Conservation (phyloP, 2,797 vertebrate species). For the Xenops minutus region DNA sequence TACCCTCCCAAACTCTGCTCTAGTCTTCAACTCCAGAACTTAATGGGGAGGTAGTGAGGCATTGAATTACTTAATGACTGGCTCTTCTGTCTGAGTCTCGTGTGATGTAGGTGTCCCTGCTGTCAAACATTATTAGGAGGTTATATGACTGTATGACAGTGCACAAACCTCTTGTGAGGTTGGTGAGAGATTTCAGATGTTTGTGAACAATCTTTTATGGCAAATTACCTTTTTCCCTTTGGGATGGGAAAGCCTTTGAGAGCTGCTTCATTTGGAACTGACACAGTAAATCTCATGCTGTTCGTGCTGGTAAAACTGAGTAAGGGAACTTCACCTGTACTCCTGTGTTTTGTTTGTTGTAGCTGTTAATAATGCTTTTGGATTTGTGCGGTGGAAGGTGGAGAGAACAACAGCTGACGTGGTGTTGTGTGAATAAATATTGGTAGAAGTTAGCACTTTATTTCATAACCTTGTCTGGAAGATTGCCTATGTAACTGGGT, state of each 20-base stretch:
- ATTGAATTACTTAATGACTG: background rate
- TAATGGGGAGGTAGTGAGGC: background rate
- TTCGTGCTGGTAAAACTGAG: background rate
- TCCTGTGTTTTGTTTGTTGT: background rate
- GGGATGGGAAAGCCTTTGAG: background rate
- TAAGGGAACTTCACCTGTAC: background rate
- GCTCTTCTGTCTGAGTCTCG: background rate
- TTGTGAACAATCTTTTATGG: background rate
- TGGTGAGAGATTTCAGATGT: background rate
- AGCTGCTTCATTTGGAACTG: background rate
- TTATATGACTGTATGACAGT: background rate
- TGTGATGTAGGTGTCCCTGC: background rate
- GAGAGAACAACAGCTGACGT: background rate
- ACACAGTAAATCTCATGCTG: background rate
- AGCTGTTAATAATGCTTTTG: background rate
- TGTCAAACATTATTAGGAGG: background rate
- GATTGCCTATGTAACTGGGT: accelerated
- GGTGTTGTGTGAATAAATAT: background rate
- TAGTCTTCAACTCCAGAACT: background rate
- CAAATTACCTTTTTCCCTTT: background rate
- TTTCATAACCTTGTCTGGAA: background rate
- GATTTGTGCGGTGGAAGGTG: background rate
- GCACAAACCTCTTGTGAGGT: background rate
- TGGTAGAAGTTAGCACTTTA: background rate
- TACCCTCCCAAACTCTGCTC: background rate